A percentile compares a stretch with the other conserved stretches of the same genome.
Evolutionary conservation across 2,113 vertebrate genomes (phyloP).

Genomic region (Cygnus buccinator): DNA sequence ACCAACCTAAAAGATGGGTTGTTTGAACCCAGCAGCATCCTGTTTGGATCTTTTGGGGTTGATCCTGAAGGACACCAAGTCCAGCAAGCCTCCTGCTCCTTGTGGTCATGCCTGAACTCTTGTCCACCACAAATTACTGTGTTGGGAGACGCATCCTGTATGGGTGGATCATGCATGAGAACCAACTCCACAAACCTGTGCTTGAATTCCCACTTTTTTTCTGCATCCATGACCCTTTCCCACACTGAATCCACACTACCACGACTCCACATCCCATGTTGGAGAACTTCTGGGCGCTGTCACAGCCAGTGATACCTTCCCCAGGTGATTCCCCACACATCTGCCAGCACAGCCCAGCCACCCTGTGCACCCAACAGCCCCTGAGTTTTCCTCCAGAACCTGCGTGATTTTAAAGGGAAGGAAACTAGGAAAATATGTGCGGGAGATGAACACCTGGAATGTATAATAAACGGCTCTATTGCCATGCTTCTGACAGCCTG

Average conservation of each 20-base stretch:
- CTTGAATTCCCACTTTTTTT: neutral
- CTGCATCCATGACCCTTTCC: neutral
- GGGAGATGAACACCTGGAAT: conserved; percentile 2
- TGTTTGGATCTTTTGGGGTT: neutral
- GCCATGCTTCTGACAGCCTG: neutral
- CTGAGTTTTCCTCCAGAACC: neutral
- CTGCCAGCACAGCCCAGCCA: no score
- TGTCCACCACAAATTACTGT: neutral
- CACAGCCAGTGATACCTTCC: neutral
- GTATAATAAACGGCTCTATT: neutral
- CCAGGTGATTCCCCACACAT: neutral
- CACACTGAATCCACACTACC: neutral
- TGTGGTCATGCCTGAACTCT: neutral
- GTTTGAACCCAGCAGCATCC: neutral
- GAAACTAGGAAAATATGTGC: neutral
- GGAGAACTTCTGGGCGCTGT: neutral
- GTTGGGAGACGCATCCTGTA: rapidly evolving
- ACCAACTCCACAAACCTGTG: neutral
- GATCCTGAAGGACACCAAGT: neutral
- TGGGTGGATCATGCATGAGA: neutral
- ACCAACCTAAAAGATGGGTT: rapidly evolving
- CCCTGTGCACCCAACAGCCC: neutral
- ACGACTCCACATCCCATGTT: neutral
- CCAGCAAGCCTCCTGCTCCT: neutral
- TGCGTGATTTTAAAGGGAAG: rapidly evolving